phyloP scores from a whole-genome alignment of 2,888 invertebrate genomes.

The Hydropsyche betteni region DNA sequence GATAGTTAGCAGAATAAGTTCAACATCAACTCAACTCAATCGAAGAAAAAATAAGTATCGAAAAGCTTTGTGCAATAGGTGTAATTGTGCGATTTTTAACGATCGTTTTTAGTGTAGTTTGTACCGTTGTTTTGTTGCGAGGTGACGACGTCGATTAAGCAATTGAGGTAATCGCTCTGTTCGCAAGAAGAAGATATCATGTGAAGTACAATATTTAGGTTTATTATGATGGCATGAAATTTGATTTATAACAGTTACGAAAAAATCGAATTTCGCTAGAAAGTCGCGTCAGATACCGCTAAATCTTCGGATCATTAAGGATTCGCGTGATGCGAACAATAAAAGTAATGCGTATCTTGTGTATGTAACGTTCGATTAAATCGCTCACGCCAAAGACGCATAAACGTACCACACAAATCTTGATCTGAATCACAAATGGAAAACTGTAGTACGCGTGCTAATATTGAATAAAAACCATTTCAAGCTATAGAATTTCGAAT shows the following conservation, averaged over 20 bases:
- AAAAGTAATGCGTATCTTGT: constrained; percentile 16
- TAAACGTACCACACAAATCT: too few relatives aligned
- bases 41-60: too few relatives aligned
- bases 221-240: constrained; percentile 36
- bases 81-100: constrained; percentile 41
- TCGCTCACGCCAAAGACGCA: too few relatives aligned
- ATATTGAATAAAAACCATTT: neutral
- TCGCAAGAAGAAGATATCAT: constrained; percentile 43
- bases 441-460: too few relatives aligned
- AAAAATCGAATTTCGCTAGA: neutral
- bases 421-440: too few relatives aligned
- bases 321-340: constrained; percentile 38
- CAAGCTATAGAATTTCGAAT: neutral
- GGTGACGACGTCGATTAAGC: constrained; percentile 41
- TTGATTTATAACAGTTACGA: constrained; percentile 36
- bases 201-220: neutral
- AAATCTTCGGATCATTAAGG: neutral
- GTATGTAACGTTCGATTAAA: neutral
- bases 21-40: too few relatives aligned
- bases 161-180: constrained; percentile 38
- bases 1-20: too few relatives aligned
- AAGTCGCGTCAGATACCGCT: neutral
- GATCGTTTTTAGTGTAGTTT: constrained; percentile 33
- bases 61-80: too few relatives aligned
- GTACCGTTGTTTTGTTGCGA: constrained; percentile 34